Percentiles rank a stretch among this genome's conserved stretches.
Conservation (phyloP, 2,113 vertebrate species). For the Anoura caudifer region DNA sequence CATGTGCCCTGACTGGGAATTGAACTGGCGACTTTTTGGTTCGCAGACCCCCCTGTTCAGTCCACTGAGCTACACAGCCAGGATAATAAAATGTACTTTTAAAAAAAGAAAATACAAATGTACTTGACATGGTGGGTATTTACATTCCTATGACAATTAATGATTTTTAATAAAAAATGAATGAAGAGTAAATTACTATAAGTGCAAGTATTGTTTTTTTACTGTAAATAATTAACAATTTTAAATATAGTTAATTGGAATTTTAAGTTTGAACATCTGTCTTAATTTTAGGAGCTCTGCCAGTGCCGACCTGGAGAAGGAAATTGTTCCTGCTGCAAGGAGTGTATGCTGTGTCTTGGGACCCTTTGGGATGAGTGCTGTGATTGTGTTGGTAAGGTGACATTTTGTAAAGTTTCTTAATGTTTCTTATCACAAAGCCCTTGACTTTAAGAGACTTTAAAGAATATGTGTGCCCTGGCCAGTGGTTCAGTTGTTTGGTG, state of each 20-base stretch:
- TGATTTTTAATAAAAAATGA: not conserved
- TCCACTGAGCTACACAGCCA: too few species aligned
- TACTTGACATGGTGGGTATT: not conserved
- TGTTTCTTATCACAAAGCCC: not conserved
- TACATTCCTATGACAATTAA: not conserved
- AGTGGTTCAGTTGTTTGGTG: too few species aligned
- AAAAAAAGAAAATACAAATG: not conserved
- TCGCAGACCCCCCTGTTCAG: too few species aligned
- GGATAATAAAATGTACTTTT: too few species aligned
- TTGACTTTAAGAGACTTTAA: constrained; percentile 9
- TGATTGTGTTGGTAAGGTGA: constrained; percentile 95
- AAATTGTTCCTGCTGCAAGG: constrained; percentile 98
- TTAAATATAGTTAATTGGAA: not conserved
- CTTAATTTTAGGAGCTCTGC: constrained; percentile 91
- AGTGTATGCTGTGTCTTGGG: constrained; percentile 98
- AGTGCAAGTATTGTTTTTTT: not conserved
- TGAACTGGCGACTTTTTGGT: too few species aligned
- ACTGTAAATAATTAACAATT: not conserved
- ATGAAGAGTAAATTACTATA: not conserved
- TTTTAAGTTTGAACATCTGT: constrained; percentile 12
- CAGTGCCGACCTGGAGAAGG: constrained; percentile 96
- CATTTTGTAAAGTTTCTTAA: not conserved
- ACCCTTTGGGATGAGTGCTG: constrained; percentile 99
- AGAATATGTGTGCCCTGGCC: not conserved
- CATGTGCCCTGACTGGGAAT: too few species aligned